Base-by-base conservation (phyloP, 37 sponge, comb jelly and placozoan genomes). In the Oopsacas minuta region DNA sequence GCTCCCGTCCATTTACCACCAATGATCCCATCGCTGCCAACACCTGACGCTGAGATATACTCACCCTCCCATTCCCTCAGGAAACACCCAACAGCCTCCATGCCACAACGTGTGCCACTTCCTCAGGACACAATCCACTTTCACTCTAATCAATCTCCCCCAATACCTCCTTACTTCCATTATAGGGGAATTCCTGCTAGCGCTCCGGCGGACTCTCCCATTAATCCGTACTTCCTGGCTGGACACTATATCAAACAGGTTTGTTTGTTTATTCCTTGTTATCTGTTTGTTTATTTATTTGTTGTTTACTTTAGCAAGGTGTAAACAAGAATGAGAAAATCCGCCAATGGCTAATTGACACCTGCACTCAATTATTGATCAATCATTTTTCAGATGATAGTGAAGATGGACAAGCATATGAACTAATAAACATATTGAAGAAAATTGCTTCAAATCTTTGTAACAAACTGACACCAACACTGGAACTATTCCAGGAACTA, bases 231-330 rank as follows among this genome's bases (percentile, higher is more conserved):
- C 15, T 17, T 42, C 8, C 49, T 42, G 15, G 49, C 49, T 17
- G 49, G 49, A 15, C 49, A 42, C 12, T 42, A 42, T 15, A 42
- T 42, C 15, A 42, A 42, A 42, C 49, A 42, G 49, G 49, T 42
- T 15, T 42, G 49, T 15, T 42, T 42, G 49, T 42, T 42, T 42
- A 42, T 15, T 15, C 15, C 49, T 42, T 61, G 30, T 25, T 61
- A 32, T 32, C 30, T 12, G 22, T 12, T 61, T 10, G 75, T 61
- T 61, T 61, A 25, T 12, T 12, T 61, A 12, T 61, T 25, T 61
- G 75, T 61, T 61, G 75, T 61, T 61, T 61, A 61, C 75, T 61
- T 61, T 61, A 61, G 75, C 75, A 61, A 3, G 75, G 75, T 20
- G 75, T 12, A n/a, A 61, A 61, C 75, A 61, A n/a, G 30, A 61